Evolutionary conservation across 1,140 invertebrate species (phyloP).

Genomic region (Meloidogyne hapla): DNA sequence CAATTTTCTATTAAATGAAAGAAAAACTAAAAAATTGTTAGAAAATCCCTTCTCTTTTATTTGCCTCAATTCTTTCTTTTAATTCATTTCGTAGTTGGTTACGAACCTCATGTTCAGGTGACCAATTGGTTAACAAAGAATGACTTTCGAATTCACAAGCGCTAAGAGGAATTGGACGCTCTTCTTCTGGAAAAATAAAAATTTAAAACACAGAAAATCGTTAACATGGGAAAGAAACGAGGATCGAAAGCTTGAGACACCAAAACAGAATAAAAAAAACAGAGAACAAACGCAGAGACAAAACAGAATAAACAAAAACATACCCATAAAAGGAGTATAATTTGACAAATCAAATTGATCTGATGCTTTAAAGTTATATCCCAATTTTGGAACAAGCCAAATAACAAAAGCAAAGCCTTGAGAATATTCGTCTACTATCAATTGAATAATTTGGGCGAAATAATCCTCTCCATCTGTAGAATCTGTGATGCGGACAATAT

Average conservation of each 20-base stretch:
- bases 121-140: not conserved
- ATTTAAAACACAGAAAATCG: not conserved
- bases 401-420: slow-evolving; percentile 7
- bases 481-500: slow-evolving; percentile 18
- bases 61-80: slow-evolving; percentile 2
- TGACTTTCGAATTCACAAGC: slow-evolving; percentile 12
- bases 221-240: not conserved
- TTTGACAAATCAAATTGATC: not conserved
- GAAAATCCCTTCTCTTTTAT: not conserved
- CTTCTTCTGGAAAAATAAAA: slow-evolving; percentile 17
- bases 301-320: not conserved
- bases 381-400: slow-evolving; percentile 9
- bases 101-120: slow-evolving; percentile 4
- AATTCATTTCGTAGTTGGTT: slow-evolving; percentile 8
- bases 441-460: slow-evolving; percentile 3
- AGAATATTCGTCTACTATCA: slow-evolving; percentile 7
- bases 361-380: not conserved
- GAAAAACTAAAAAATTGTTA: not conserved
- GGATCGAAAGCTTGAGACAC: too few relatives aligned
- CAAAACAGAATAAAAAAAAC: not conserved
- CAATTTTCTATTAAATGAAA: not conserved
- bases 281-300: too few relatives aligned
- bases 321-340: not conserved
- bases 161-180: slow-evolving; percentile 4
- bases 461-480: not conserved